Conservation (phyloP, 64 coral and sea anemone species). For the Hydrozoanthus tunicans region DNA sequence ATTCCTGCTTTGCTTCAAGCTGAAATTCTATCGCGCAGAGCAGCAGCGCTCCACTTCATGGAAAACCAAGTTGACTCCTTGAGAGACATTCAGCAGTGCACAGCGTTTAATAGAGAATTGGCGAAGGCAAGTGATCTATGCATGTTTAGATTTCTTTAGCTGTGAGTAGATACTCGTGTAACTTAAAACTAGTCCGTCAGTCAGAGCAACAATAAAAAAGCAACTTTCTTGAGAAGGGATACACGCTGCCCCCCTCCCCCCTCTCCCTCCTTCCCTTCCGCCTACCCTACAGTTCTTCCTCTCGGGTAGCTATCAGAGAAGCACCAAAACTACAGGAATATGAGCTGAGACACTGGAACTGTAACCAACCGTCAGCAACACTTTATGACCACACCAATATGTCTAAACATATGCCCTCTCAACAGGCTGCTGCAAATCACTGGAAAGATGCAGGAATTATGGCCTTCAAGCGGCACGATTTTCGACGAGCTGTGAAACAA, state of each 20-base stretch:
- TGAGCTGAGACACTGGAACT: neutral
- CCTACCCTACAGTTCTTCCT: too few species aligned
- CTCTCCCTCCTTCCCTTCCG: too few species aligned
- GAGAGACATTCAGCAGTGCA: neutral
- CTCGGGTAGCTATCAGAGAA: too few species aligned
- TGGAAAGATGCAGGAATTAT: constrained; percentile 40
- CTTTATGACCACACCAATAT: neutral
- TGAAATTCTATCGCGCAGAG: neutral
- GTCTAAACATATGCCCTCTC: neutral
- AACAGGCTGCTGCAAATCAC: neutral
- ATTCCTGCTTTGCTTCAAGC: neutral
- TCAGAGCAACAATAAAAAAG: neutral
- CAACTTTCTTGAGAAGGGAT: neutral
- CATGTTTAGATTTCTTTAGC: neutral
- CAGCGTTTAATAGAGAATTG: neutral
- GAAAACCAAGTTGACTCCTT: neutral
- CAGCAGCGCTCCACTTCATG: neutral
- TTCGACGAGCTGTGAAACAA: constrained; percentile 8
- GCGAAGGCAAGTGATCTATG: neutral
- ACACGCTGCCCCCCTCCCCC: too few species aligned
- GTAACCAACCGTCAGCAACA: neutral
- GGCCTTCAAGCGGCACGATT: neutral
- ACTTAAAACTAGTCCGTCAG: neutral
- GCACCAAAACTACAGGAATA: too few species aligned
- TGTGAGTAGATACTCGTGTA: neutral